Percentiles rank a stretch among this genome's conserved stretches.
These are phyloP conservation scores for Electrophaes corylata DNA, from an alignment of 2,888 invertebrate genomes.

Conservation along the genomic window DNA sequence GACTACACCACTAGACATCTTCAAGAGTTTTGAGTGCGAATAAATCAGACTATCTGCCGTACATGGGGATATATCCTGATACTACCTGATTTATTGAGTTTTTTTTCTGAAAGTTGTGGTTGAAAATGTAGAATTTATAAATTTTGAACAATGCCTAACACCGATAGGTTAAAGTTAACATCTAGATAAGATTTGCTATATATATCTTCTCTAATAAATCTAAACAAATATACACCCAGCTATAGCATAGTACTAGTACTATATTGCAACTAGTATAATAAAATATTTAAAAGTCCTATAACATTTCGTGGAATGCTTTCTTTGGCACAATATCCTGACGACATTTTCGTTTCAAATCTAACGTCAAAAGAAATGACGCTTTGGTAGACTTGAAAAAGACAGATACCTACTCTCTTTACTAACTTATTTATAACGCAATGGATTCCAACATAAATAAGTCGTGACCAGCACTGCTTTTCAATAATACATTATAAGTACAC, in stretches of 20 bases:
- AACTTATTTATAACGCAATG: no score
- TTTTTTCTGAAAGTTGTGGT: neutral
- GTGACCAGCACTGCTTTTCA: conserved; percentile 65
- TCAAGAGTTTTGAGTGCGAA: neutral
- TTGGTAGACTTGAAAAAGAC: neutral
- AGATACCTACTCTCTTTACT: neutral
- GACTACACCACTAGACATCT: neutral
- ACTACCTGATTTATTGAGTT: neutral
- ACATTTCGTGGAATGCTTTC: neutral
- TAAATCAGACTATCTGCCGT: neutral
- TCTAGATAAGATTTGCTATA: conserved; percentile 65
- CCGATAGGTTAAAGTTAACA: conserved; percentile 63
- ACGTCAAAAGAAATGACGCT: conserved; percentile 16
- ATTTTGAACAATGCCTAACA: conserved; percentile 45
- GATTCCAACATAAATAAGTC: no score
- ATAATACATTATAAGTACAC: conserved; percentile 13
- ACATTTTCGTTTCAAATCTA: conserved; percentile 13
- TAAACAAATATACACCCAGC: conserved; percentile 67
- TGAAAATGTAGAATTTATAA: conserved; percentile 2
- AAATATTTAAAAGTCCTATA: conserved; percentile 20
- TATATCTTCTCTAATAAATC: conserved; percentile 61
- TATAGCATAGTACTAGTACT: no score
- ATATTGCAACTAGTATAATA: conserved; percentile 63
- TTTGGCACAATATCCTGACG: conserved; percentile 20
- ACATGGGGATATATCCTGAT: neutral